phyloP scores from a whole-genome alignment of 2,888 invertebrate genomes.

The Lasioglossum malachurum region DNA sequence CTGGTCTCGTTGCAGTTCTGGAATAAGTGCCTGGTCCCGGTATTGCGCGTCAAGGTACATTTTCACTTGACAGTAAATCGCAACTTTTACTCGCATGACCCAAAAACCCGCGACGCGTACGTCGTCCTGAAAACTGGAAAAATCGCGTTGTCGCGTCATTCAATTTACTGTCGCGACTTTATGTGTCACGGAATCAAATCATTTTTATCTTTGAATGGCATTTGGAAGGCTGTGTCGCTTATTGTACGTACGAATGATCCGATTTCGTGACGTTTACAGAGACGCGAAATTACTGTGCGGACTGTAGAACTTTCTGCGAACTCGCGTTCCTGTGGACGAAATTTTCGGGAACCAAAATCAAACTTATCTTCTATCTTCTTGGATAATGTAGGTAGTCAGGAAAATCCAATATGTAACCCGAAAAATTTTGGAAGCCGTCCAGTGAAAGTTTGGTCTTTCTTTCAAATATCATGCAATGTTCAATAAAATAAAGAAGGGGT shows the following conservation, averaged over 20 bases:
- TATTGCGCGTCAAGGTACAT: not conserved
- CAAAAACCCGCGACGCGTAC: not conserved
- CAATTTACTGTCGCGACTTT: slow-evolving; percentile 6
- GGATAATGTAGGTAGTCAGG: not conserved
- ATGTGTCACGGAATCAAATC: slow-evolving; percentile 1
- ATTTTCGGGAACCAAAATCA: not conserved
- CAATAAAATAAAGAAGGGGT: no score
- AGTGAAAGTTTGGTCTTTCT: not conserved
- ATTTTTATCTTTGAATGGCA: not conserved
- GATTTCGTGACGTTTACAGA: not conserved
- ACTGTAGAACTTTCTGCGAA: not conserved
- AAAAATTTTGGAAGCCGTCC: not conserved
- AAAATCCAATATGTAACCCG: not conserved
- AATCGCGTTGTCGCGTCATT: not conserved
- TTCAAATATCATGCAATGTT: not conserved
- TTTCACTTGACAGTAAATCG: not conserved
- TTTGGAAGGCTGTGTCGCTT: not conserved
- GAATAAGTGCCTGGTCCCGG: not conserved
- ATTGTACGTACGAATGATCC: not conserved
- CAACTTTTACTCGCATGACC: not conserved
- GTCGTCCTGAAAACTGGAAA: not conserved
- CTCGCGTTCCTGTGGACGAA: not conserved
- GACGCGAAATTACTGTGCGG: not conserved
- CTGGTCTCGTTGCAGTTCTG: not conserved
- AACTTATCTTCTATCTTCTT: not conserved